Base-by-base conservation (phyloP, 2,888 invertebrate species). In the Keiferia lycopersicella region DNA sequence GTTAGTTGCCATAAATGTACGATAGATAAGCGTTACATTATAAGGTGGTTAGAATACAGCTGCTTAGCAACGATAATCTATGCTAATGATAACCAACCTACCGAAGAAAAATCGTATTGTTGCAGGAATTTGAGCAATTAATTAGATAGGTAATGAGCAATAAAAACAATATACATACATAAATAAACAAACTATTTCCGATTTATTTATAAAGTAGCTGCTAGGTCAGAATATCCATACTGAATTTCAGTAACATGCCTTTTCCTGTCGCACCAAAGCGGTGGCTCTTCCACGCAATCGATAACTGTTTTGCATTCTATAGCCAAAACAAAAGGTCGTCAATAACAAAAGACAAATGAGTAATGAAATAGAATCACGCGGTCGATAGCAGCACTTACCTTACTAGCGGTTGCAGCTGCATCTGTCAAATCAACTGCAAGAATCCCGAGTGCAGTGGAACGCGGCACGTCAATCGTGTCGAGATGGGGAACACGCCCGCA, bases 391-490 rank as follows among this genome's bases (percentile, higher is more conserved):
- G 16, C 39, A 61, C 61, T n/a, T 61, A 61, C 61, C 61, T 61
- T 60, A 4, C 26, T 30, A 16, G n/a, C 56, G 26, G 30, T 56
- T 16, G 41, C 18, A 12, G 20, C 10, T 63, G 61, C 60, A 65
- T 61, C 59, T 53, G 68, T 53, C 58, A 67, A 67, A 64, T 41
- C 2, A 68, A 12, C 68, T 68, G 68, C 71, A 73, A 72, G 71
- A 61, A 66, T 66, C 51, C 12, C 11, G 18, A 12, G 48, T 18
- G 18, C 48, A 48, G 20, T 41, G 41, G 41, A 41, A 50, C 50
- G 50, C 50, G 20, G 56, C 56, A 26, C 56, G 56, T 56, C 68
- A 67, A 58, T 51, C 18, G 41, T 18, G 60, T 26, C 14, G 20
- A 18, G 30, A 56, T n/a, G 30, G 26, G 59, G 63, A 67, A 69